phyloP scores from a whole-genome alignment of 2,797 vertebrate genomes.

The Galagoides demidoff region DNA sequence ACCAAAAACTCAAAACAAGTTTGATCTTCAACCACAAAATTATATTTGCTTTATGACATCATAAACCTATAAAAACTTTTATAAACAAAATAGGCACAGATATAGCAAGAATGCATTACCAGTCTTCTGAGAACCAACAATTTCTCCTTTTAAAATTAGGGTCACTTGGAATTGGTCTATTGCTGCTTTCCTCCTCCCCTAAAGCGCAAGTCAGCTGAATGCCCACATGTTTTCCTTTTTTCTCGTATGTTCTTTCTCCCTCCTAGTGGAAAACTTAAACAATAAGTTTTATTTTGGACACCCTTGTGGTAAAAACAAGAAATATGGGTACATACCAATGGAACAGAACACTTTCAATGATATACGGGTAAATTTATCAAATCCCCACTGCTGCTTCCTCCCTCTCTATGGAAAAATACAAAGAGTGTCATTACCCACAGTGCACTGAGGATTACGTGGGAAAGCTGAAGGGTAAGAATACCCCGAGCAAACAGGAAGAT shows the following conservation, averaged over 20 bases:
- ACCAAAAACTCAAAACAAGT: conserved; percentile 41
- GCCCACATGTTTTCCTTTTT: not conserved
- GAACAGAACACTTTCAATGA: not conserved
- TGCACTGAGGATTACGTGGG: not conserved
- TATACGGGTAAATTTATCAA: not conserved
- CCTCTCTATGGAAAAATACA: conserved; percentile 27
- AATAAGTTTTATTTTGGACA: conserved; percentile 20
- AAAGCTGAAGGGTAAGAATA: not conserved
- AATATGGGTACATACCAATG: not conserved
- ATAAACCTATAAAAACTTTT: conserved; percentile 7
- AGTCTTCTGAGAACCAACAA: not conserved
- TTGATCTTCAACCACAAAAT: conserved; percentile 61
- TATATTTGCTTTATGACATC: conserved; percentile 48
- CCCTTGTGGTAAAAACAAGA: not conserved
- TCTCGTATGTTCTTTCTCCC: not conserved
- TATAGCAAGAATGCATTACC: not conserved
- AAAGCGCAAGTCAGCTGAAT: not conserved
- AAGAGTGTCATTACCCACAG: not conserved
- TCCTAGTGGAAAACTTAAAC: conserved; percentile 37
- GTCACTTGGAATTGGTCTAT: not conserved
- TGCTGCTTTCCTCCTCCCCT: not conserved
- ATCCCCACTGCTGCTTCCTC: not conserved
- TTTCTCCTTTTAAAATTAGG: not conserved
- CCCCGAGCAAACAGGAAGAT: not conserved
- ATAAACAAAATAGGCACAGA: conserved; percentile 53